Base-by-base conservation (phyloP, 2,797 vertebrate genomes). In the Anguilla marmorata region DNA sequence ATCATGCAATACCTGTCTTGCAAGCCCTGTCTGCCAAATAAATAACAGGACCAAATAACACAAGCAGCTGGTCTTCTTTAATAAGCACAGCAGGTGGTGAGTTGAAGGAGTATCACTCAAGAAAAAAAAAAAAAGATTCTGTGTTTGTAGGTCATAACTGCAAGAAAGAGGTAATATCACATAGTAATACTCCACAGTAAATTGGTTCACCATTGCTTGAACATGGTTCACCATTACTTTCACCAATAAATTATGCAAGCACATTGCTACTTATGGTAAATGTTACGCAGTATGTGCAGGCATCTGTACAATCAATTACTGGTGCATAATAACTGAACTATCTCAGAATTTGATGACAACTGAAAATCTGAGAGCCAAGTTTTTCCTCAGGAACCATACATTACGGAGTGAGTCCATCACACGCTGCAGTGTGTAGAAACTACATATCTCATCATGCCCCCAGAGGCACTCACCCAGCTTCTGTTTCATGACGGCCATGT, bases 401-500 rank as follows among this genome's bases (percentile, higher is more conserved):
- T 45, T 45, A 45, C 41, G 41, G 41, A 45, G 3, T 45, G 7
- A 52, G 50, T 12, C 50, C 11, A 52, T 52, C 63, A 24, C 3
- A 63, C 0, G 21, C 21, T 84, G 48, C 80, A 30, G 19, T 11
- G 50, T 24, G 45, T 79, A 37, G 37, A 56, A 56, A 58, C 9
- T 54, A 27, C 52, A 84, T 33, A 30, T 54, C 50, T 52, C 52
- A 84, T 84, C 83, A 84, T 58, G 24, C 50, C 33, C 60, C 37
- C 60, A 27, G 33, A 3, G n/a, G 19, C 8, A 2, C 94, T 94
- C 92, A 99, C 99, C 99, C 84, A 99, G 94, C 79, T 99, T 95
- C 88, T 96, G 97, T 92, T 99, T 99, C 97, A 99, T 98, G 91
- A 97, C 94, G 6, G 97, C 97, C 95, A 98, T 98, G 95, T 99